Evolutionary conservation across 2,797 vertebrate genomes (phyloP).

Genomic region (Rousettus madagascariensis): DNA sequence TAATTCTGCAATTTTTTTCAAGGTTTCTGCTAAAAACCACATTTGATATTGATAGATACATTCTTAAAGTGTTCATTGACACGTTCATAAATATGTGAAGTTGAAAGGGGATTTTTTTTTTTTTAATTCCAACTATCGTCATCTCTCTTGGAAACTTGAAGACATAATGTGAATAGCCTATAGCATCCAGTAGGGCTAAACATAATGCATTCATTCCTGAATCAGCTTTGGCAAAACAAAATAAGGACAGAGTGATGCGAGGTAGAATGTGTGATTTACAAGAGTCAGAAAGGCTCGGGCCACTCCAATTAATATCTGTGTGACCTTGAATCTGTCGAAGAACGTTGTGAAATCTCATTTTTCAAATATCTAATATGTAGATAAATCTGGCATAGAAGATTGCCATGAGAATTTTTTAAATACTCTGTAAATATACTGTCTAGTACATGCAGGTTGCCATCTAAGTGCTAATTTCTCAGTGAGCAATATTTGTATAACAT

Average conservation of each 20-base stretch:
- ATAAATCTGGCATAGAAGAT: background rate
- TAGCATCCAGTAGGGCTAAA: background rate
- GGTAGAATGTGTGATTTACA: background rate
- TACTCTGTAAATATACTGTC: background rate
- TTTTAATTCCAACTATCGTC: background rate
- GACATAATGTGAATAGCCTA: background rate
- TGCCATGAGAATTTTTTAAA: background rate
- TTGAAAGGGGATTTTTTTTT: conserved; percentile 7
- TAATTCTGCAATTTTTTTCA: conserved; percentile 78
- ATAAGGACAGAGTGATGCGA: background rate
- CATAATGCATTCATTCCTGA: background rate
- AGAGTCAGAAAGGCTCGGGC: background rate
- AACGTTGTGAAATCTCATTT: background rate
- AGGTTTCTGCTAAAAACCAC: conserved; percentile 64
- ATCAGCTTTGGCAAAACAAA: background rate
- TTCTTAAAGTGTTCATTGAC: conserved; percentile 64
- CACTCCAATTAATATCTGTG: no score
- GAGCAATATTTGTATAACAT: background rate
- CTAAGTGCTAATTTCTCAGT: background rate
- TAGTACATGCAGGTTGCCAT: background rate
- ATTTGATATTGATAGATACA: conserved; percentile 74
- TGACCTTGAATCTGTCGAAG: background rate
- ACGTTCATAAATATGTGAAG: conserved; percentile 73
- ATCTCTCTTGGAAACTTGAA: conserved; percentile 62
- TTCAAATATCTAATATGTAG: background rate